Base-by-base conservation (phyloP, 1,140 invertebrate species). In the Holotrichia oblita region DNA sequence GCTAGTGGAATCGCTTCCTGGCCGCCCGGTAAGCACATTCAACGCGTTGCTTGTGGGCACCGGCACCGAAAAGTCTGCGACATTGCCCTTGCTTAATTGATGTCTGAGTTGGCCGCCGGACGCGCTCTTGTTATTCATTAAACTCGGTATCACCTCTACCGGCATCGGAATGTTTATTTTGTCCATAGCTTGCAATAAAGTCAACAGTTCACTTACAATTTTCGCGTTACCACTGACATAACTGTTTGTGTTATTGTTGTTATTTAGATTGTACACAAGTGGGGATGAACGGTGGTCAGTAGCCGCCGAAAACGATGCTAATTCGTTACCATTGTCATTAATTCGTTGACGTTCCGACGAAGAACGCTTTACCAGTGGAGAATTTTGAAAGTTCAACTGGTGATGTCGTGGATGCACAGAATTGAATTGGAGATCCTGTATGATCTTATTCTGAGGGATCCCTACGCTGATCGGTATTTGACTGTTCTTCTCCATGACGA, bases 1-100 rank as follows among this genome's bases (percentile, higher is more conserved):
- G 77, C 81, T 83, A 20, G 81, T 82, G 10, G 81, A 79, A 78
- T 85, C 84, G 72, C 83, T 84, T 76, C 82, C 82, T 2, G 83
- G 80, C 55, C 79, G 34, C 27, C 34, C 48, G 48, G 48, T 55
- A 17, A 55, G 48, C 48, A 55, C 14, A 17, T 55, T 55, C 6
- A 73, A 40, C 8, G 64, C 10, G 40, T 34, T 17, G 14, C 12
- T 40, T 40, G 22, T 72, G 12, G 20, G 6, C 6, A n/a, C 22
- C 7, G 34, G 22, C 12, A 69, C 73, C 20, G 73, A 55, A 55
- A 74, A 74, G 41, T 74, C 73, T 41, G 40, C 40, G 17, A 40
- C 41, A 24, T 17, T 75, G 27, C 34, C 73, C 73, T 41, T 41
- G 22, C 40, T 72, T 41, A 69, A 48, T 34, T 42, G 59, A 34